Evolutionary conservation across 1,140 invertebrate genomes (phyloP), one percentile per base, ranked within the genome.

Genomic region (Dermatophagoides farinae): DNA sequence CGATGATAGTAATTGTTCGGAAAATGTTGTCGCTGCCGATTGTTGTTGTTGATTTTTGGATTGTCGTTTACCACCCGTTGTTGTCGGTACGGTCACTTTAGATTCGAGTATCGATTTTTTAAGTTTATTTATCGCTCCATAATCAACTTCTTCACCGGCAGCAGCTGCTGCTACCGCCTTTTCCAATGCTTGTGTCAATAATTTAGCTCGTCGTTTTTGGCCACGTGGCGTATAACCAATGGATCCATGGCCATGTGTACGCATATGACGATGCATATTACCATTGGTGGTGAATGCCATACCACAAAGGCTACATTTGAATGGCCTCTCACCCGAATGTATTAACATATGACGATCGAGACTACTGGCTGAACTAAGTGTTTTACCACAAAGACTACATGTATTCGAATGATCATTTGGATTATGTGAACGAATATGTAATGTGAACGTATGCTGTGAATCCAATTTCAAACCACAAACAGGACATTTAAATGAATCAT

Each of bases 271-370:
- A 67, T 86, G 84, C 84, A 90, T 86, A 70, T 86, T 88, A 16
- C 85, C 85, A 70, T 87, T 88, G 4, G 85, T 88, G 38, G 84
- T 87, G 72, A 89, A 91, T 4, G 83, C 80, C 71, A 85, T 79
- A 22, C 80, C 76, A 70, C 86, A 89, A 64, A 79, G 77, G 66
- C 79, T 79, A 71, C 86, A 89, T 65, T 80, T 80, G 70, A 84
- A 85, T 1, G 83, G 82, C 1, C 82, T 73, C 65, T 85, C 82
- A 1, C 81, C 81, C 1, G 81, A 82, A 67, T 86, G 84, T 0
- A 83, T 79, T 37, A 85, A 68, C 60, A 83, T 78, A 72, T 86
- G 83, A 1, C 82, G 75, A 66, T 85, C 82, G 65, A 85, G 69
- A 43, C 84, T 86, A 62, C 81, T 84, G 52, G 82, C 79, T 1